Evolutionary conservation across 1,140 invertebrate genomes (phyloP).

Genomic region (Drosophila sturtevanti): DNA sequence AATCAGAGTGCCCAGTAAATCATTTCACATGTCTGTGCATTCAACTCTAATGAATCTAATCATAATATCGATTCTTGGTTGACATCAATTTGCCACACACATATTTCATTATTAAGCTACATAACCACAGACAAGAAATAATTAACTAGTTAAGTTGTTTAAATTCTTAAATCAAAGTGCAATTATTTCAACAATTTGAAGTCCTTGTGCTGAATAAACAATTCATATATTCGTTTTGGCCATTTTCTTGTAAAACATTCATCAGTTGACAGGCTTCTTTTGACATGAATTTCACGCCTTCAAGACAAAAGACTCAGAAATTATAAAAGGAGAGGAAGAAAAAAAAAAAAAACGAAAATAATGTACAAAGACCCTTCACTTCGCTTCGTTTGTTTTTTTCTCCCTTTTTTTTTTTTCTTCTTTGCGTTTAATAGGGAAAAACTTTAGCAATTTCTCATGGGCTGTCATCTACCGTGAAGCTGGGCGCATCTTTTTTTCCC

Average conservation of each 20-base stretch:
- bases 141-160: background rate
- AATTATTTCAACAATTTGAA: background rate
- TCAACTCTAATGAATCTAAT: conserved; percentile 15
- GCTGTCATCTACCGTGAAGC: background rate
- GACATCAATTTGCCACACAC: background rate
- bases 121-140: background rate
- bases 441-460: conserved; percentile 4
- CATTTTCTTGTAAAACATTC: background rate
- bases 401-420: background rate
- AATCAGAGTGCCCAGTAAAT: conserved; percentile 5
- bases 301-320: background rate
- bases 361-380: background rate
- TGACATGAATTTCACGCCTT: conserved; percentile 3
- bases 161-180: background rate
- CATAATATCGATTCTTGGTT: background rate
- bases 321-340: no score
- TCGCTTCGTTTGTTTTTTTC: background rate
- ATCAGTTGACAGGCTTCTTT: conserved; percentile 6
- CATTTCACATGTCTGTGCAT: conserved; percentile 1
- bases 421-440: background rate
- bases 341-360: background rate
- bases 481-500: background rate
- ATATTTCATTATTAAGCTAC: background rate
- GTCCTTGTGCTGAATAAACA: background rate
- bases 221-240: background rate